These are phyloP conservation scores for Apis cerana DNA, from an alignment of 1,140 invertebrate species.

Conservation along the genomic window DNA sequence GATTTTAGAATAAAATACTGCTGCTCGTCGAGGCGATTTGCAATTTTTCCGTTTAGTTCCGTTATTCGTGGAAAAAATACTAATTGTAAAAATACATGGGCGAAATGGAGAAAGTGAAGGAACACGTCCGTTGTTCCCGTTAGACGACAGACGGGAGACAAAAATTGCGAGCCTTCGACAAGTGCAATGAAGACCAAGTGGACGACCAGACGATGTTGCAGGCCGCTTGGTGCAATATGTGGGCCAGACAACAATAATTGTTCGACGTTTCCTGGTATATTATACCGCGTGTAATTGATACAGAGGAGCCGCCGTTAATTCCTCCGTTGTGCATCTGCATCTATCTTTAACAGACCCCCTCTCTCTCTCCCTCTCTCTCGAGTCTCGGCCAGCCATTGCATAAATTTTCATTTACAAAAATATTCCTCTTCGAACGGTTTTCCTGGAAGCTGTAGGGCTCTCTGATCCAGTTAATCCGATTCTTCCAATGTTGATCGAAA, in stretches of 20 bases:
- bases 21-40: not conserved
- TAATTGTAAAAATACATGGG: too few species aligned
- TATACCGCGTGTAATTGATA: conserved; percentile 69
- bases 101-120: too few species aligned
- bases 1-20: not conserved
- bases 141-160: not conserved
- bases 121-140: too few species aligned
- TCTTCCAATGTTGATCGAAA: conserved; percentile 2
- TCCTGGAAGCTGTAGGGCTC: not conserved
- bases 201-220: conserved; percentile 46
- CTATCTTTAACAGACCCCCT: conserved; percentile 57
- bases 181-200: conserved; percentile 68
- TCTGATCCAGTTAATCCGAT: not conserved
- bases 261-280: conserved; percentile 74
- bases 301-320: conserved; percentile 67
- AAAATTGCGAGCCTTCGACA: conserved; percentile 56
- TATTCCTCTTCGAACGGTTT: not conserved
- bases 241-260: conserved; percentile 75
- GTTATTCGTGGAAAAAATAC: too few species aligned
- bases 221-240: conserved; percentile 61
- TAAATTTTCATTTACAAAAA: conserved; percentile 19
- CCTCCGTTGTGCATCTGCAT: conserved; percentile 20
- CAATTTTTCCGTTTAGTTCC: not conserved
- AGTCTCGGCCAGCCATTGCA: not conserved
- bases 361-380: not conserved